Evolutionary conservation across 2,113 vertebrate species (phyloP), one percentile per base, ranked within the genome.

Genomic region (Rhegmatorhina hoffmannsi): DNA sequence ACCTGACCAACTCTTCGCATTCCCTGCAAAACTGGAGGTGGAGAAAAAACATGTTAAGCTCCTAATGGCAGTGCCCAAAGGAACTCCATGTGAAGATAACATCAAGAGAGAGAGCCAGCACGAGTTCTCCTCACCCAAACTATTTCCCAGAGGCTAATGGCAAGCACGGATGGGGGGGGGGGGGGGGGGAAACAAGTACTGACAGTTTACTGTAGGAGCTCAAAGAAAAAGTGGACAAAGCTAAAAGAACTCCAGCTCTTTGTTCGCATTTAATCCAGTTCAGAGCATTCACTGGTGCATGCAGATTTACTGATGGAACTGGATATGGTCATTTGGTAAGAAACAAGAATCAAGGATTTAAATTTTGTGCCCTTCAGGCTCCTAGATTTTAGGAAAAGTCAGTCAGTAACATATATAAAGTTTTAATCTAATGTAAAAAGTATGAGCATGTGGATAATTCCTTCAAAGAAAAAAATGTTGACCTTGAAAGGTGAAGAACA

Each of bases 91-190:
- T 68, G 90, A 25, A 91, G 94, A 90, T 96, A 95, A 90, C 72
- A 97, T 93, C 95, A 56, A 9, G 1, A 34, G 17, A 36, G 84
- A 95, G 78, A 82, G 94, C 72, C 55, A 80, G 87, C 3, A 0
- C 53, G 12, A 80, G 78, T 56, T 89, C 82, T 84, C 74, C 36
- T 78, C 74, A 43, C 82, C 66, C 66, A 91, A 95, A 92, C 59
- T 96, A 94, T 96, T 97, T 93, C 95, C 96, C 95, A 97, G 92
- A 95, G 93, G 94, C 92, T 59, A 95, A 90, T 76, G 84, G 87
- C 83, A 89, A 47, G 40, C 34, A 19, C 62, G 17, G 72, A 84
- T 76, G 68, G 74, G 75, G 72, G 87, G 26, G 74, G 72, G 68
- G 87, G 26, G 40, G 12, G 12, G 87, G 26, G 84, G 26, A 58